These are phyloP conservation scores for Schizopygopsis malacanthus DNA, from an alignment of 2,797 vertebrate species.

Conservation along the genomic window DNA sequence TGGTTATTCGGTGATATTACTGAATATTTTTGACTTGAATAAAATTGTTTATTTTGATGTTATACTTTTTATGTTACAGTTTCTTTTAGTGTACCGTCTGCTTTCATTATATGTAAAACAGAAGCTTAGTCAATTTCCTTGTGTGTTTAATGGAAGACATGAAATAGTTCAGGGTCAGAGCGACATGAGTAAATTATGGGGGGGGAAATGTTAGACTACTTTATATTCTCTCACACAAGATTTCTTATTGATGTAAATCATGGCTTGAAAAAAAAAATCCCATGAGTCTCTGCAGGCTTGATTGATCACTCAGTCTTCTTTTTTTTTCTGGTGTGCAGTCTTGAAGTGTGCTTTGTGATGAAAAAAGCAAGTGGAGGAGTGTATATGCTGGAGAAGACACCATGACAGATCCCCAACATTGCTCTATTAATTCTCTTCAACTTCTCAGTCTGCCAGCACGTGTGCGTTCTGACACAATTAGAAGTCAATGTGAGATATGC, in stretches of 20 bases:
- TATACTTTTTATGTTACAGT: not conserved
- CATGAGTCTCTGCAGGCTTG: not conserved
- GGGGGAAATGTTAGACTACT: not conserved
- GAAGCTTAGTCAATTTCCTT: not conserved
- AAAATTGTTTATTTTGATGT: not conserved
- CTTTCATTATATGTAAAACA: not conserved
- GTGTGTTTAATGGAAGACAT: not conserved
- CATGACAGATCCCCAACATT: constrained; percentile 51
- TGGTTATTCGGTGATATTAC: not conserved
- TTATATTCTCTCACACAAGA: not conserved
- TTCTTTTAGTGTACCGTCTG: not conserved
- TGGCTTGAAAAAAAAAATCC: not conserved
- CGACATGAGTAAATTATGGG: not conserved
- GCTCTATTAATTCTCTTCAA: constrained; percentile 45
- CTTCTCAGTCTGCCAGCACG: constrained; percentile 57
- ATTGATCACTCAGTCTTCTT: constrained; percentile 23
- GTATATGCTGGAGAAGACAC: constrained; percentile 26
- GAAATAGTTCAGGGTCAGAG: not conserved
- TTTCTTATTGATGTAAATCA: constrained; percentile 6
- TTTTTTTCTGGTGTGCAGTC: not conserved
- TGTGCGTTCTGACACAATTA: constrained; percentile 59
- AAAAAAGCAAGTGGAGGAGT: constrained; percentile 18
- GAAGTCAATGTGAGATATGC: constrained; percentile 59
- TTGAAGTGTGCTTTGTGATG: constrained; percentile 31
- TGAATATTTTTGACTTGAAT: not conserved